Evolutionary conservation across 1,140 invertebrate species (phyloP).

Genomic region (Drosophila hydei): DNA sequence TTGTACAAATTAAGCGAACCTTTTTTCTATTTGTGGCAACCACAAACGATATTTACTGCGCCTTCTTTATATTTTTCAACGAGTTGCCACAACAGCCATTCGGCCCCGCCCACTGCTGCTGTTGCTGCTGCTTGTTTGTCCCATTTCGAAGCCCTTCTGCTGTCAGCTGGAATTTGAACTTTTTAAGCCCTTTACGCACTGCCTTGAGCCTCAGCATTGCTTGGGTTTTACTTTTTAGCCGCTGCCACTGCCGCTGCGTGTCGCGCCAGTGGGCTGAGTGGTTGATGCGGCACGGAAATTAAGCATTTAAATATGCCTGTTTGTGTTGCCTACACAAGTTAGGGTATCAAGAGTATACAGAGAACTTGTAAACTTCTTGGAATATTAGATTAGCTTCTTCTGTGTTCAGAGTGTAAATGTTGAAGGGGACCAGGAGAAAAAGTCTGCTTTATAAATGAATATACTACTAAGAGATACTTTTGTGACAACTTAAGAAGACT

Average conservation of each 20-base stretch:
- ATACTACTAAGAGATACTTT: too few species aligned
- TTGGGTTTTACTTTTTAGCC: slow-evolving; percentile 50
- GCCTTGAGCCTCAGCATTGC: slow-evolving; percentile 64
- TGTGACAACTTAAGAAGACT: too few species aligned
- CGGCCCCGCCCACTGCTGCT: neutral
- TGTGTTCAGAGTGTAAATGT: too few species aligned
- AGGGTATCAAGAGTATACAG: slow-evolving; percentile 22
- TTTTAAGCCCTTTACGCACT: slow-evolving; percentile 80
- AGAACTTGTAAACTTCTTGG: too few species aligned
- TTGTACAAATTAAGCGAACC: slow-evolving; percentile 82
- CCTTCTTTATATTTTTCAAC: slow-evolving; percentile 49
- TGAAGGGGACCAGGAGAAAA: too few species aligned
- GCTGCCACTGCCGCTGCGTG: slow-evolving; percentile 1
- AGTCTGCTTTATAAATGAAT: too few species aligned
- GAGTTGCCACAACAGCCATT: slow-evolving; percentile 31
- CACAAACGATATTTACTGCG: slow-evolving; percentile 79
- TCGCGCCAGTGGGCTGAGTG: neutral
- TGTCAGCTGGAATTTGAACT: slow-evolving; percentile 82
- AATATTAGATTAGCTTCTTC: too few species aligned
- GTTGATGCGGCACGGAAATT: slow-evolving; percentile 10
- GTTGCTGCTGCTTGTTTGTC: slow-evolving; percentile 25
- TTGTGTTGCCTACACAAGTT: slow-evolving; percentile 35
- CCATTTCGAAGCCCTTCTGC: slow-evolving; percentile 46
- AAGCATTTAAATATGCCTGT: slow-evolving; percentile 64
- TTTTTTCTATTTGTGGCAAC: slow-evolving; percentile 78